phyloP scores from a whole-genome alignment of 2,888 invertebrate genomes.

The Scaeva pyrastri region DNA sequence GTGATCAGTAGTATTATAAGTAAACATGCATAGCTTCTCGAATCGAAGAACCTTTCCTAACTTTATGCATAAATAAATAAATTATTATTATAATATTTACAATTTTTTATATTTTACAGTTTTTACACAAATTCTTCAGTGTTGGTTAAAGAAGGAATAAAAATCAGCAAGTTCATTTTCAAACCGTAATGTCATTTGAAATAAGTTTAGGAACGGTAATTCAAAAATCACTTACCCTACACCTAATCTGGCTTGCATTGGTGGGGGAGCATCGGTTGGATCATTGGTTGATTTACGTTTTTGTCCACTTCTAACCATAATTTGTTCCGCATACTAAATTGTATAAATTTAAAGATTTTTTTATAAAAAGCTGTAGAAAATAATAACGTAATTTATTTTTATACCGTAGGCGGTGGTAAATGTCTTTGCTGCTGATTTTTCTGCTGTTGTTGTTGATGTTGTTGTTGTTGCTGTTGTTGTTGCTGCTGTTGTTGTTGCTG shows the following conservation, averaged over 20 bases:
- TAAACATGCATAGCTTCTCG: too few relatives aligned
- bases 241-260: slow-evolving; percentile 64
- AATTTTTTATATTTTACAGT: background rate
- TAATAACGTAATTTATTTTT: background rate
- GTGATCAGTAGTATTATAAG: too few relatives aligned
- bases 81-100: too few relatives aligned
- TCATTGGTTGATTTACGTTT: slow-evolving; percentile 70
- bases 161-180: slow-evolving; percentile 16
- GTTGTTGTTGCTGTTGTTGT: background rate
- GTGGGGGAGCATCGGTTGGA: slow-evolving; percentile 57
- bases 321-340: slow-evolving; percentile 62
- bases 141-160: slow-evolving; percentile 33
- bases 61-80: background rate
- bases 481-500: slow-evolving; percentile 3
- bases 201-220: background rate
- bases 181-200: background rate
- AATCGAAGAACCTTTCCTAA: background rate
- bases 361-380: background rate
- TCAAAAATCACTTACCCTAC: slow-evolving; percentile 63
- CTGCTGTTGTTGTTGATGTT: background rate
- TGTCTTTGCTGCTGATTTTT: slow-evolving; percentile 25
- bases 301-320: slow-evolving; percentile 55
- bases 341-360: background rate
- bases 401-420: slow-evolving; percentile 49
- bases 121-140: background rate